phyloP scores from a whole-genome alignment of 2,113 vertebrate species.

The Chionodraco myersi region DNA sequence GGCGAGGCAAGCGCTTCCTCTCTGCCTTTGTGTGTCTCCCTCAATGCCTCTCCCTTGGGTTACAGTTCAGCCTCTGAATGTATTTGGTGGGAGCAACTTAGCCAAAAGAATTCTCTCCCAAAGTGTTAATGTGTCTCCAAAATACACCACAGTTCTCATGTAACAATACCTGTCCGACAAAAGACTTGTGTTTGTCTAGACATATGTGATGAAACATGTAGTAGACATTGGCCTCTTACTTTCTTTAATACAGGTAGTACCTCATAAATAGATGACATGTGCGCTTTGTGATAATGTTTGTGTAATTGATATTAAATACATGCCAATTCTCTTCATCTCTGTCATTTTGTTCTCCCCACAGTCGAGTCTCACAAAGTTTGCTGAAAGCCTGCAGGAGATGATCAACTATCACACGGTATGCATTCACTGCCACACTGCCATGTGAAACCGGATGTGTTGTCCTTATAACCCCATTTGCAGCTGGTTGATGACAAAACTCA shows the following conservation, averaged over 20 bases:
- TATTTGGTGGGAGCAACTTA: slow-evolving; percentile 42
- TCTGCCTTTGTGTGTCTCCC: slow-evolving; percentile 55
- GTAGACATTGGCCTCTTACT: background rate
- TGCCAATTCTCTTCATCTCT: background rate
- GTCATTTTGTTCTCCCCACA: slow-evolving; percentile 71
- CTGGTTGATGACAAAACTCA: slow-evolving; percentile 47
- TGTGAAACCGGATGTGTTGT: slow-evolving; percentile 54
- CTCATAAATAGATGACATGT: too few relatives aligned
- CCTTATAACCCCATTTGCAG: background rate
- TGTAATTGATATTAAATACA: slow-evolving; percentile 7
- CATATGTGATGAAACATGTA: background rate
- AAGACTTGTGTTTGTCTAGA: background rate
- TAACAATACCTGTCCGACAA: slow-evolving; percentile 1
- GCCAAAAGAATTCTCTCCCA: slow-evolving; percentile 48
- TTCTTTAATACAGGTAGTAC: background rate
- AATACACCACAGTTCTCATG: slow-evolving; percentile 10
- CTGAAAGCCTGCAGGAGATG: slow-evolving; percentile 97
- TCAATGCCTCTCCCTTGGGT: slow-evolving; percentile 32
- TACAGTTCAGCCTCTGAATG: slow-evolving; percentile 34
- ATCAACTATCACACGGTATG: slow-evolving; percentile 97
- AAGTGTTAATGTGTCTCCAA: slow-evolving; percentile 34
- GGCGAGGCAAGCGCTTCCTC: slow-evolving; percentile 42
- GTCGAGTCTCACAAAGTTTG: slow-evolving; percentile 94
- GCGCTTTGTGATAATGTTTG: background rate
- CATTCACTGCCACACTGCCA: slow-evolving; percentile 54